Conservation (phyloP, 37 sponge, comb jelly and placozoan genomes). For the Halisarca cf. caerulea region DNA sequence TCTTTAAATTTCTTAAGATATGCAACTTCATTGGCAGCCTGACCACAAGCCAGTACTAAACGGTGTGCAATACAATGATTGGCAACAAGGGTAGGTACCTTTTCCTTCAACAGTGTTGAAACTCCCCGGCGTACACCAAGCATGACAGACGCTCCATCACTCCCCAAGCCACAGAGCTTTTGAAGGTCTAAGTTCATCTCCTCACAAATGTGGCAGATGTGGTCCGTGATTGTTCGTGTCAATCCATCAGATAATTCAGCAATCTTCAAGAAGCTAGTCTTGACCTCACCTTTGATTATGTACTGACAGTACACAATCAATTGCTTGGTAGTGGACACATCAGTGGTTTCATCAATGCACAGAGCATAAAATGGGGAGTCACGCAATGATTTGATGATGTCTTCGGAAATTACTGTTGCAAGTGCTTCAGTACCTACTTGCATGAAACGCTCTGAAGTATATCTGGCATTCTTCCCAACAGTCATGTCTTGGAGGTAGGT, state of each 20-base stretch:
- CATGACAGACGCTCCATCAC: not conserved
- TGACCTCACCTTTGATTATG: too few relatives aligned
- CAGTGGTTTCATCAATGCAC: not conserved
- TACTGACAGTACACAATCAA: too few relatives aligned
- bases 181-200: not conserved
- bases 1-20: slow-evolving; percentile 11
- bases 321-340: not conserved
- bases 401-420: not conserved
- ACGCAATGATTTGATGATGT: not conserved
- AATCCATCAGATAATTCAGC: not conserved
- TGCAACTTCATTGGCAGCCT: slow-evolving; percentile 27
- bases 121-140: not conserved
- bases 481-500: not conserved
- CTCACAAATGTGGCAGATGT: not conserved
- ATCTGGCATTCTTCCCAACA: not conserved
- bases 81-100: not conserved
- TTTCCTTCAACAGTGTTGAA: not conserved
- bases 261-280: slow-evolving; percentile 1
- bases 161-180: not conserved
- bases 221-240: not conserved
- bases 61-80: slow-evolving; percentile 33
- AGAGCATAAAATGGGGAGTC: not conserved
- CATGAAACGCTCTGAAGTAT: not conserved
- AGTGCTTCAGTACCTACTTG: not conserved
- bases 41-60: slow-evolving; percentile 16